Evolutionary conservation across 2,113 vertebrate genomes (phyloP), one percentile per base, ranked within the genome.

Genomic region (Lucifuga dentata): DNA sequence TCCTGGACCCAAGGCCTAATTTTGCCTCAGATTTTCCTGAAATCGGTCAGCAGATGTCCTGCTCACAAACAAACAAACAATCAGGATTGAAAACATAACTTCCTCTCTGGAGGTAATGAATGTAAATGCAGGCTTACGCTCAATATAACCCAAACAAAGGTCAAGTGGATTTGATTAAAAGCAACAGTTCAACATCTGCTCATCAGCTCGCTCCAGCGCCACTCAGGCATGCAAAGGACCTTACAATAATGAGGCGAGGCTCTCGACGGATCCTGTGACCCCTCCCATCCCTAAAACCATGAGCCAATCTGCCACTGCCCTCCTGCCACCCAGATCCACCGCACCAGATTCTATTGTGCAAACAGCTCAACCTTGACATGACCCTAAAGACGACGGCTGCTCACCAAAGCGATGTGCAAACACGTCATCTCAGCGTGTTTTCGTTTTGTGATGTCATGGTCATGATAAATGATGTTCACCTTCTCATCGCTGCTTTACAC

Each of bases 161-260:
- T 91, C 84, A 87, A 79, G 70, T 51, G 74, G 87, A 91, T 91
- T 90, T 92, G 90, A 92, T 93, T 92, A 92, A 91, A 92, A 92
- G 86, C 88, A 93, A 90, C 89, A 91, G 90, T 90, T 86, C 81
- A 86, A 91, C 92, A 91, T 92, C 92, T 91, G 91, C 86, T 89
- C 92, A 90, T 92, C 88, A 86, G 84, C 81, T 85, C 67, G 77
- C 86, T 88, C 59, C 86, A 88, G 68, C 68, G 44, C 82, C 84
- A 89, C 80, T 91, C 86, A 88, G 83, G 73, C 80, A 88, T 56
- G 76, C 85, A 72, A 74, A 84, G 74, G 65, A 66, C 76, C 76
- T 74, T 73, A 77, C 77, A 78, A 79, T 89, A 91, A 91, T 87
- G 85, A 90, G 83, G 76, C 81, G 66, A 83, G 81, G 69, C 85